A percentile compares a stretch with the other conserved stretches of the same genome.
Conservation (phyloP, 1,140 invertebrate genomes). For the Drosophila mojavensis region DNA sequence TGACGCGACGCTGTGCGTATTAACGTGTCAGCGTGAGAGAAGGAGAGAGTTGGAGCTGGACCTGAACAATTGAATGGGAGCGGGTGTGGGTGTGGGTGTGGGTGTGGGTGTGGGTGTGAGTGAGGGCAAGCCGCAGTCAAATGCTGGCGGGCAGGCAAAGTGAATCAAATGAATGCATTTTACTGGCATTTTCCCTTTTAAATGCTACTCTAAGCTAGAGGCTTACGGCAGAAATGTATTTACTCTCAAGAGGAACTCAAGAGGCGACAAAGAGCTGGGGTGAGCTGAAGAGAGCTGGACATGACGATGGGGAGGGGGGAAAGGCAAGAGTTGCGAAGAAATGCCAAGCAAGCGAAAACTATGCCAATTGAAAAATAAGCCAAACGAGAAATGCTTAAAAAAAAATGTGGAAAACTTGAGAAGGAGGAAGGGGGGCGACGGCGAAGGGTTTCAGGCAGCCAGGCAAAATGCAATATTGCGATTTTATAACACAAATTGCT, state of each 20-base stretch:
- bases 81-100: no score
- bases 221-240: slow-evolving; percentile 23
- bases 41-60: slow-evolving; percentile 17
- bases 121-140: not conserved
- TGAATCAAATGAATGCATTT: slow-evolving; percentile 27
- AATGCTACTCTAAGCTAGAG: slow-evolving; percentile 17
- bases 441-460: not conserved
- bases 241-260: slow-evolving; percentile 9
- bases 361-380: slow-evolving; percentile 74
- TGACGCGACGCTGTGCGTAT: slow-evolving; percentile 41
- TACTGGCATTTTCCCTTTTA: slow-evolving; percentile 13
- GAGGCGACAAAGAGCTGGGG: not conserved
- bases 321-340: not conserved
- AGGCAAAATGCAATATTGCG: slow-evolving; percentile 73
- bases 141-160: not conserved
- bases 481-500: slow-evolving; percentile 81
- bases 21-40: slow-evolving; percentile 67
- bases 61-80: not conserved
- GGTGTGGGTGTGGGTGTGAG: not conserved
- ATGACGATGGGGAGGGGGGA: not conserved
- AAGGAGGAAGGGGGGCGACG: no score
- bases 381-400: slow-evolving; percentile 57
- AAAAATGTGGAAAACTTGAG: slow-evolving; percentile 38
- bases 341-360: slow-evolving; percentile 65
- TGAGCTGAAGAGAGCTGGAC: not conserved